Evolutionary conservation across 2,797 vertebrate species (phyloP).

Genomic region (Emydoidea blandingii): DNA sequence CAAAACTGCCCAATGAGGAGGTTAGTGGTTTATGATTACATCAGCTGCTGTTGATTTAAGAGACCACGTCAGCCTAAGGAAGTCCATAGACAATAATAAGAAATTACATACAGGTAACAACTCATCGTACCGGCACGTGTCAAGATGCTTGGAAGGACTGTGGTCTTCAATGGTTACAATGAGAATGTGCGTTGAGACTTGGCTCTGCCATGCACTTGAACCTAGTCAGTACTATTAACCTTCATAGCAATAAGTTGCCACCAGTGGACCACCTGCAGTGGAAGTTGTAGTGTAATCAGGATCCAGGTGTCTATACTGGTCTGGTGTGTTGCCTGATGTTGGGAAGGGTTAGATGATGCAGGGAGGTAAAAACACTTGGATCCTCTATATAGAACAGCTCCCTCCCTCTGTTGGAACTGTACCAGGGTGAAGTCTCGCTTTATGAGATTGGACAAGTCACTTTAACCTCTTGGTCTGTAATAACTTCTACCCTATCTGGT

Average conservation of each 20-base stretch:
- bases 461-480: neutral
- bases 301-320: neutral
- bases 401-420: neutral
- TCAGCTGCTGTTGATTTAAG: neutral
- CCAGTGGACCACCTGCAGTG: neutral
- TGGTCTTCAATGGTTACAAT: neutral
- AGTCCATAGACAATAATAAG: neutral
- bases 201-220: neutral
- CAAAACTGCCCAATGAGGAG: conserved; percentile 15
- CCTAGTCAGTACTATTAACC: neutral
- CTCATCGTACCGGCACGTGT: neutral
- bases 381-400: neutral
- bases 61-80: neutral
- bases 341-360: neutral
- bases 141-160: neutral
- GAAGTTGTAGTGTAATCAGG: neutral
- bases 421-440: neutral
- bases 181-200: neutral
- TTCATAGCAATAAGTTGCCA: neutral
- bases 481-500: neutral
- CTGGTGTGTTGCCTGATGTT: neutral
- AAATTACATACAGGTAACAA: neutral
- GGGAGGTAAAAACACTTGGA: neutral
- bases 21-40: neutral
- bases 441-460: neutral